Evolutionary conservation across 2,797 vertebrate species (phyloP).

Genomic region (Danio jaintianensis): DNA sequence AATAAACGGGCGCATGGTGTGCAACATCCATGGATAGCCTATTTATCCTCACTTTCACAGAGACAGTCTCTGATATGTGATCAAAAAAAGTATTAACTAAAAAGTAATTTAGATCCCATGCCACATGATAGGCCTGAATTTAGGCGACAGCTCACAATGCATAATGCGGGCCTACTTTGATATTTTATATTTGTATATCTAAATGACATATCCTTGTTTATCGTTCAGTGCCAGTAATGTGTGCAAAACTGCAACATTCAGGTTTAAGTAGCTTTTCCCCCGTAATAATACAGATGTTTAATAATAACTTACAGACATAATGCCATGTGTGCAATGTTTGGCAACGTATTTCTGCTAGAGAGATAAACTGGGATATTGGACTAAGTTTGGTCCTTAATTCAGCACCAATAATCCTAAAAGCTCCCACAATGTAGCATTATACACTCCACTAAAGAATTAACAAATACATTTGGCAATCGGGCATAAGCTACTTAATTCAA

Average conservation of each 20-base stretch:
- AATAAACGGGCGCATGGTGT: neutral
- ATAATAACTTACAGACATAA: too few relatives aligned
- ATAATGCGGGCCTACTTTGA: neutral
- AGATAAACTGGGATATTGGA: neutral
- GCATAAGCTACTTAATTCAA: too few relatives aligned
- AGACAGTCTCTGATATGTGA: neutral
- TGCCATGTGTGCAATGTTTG: neutral
- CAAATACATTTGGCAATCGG: too few relatives aligned
- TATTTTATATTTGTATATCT: too few relatives aligned
- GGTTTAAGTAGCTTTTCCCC: neutral
- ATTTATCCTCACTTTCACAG: neutral
- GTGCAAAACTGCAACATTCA: neutral
- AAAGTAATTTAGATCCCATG: neutral
- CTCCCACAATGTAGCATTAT: neutral
- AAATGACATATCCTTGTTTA: neutral
- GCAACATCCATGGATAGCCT: neutral
- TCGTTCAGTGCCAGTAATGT: neutral
- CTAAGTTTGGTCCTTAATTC: neutral
- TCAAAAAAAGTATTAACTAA: neutral
- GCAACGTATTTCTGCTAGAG: neutral
- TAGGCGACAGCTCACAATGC: neutral
- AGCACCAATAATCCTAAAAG: constrained; percentile 1
- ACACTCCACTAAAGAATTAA: too few relatives aligned
- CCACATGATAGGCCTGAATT: neutral
- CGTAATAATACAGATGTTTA: neutral